Evolutionary conservation across 2,888 invertebrate genomes (phyloP).

Genomic region (Dryococelus australis): DNA sequence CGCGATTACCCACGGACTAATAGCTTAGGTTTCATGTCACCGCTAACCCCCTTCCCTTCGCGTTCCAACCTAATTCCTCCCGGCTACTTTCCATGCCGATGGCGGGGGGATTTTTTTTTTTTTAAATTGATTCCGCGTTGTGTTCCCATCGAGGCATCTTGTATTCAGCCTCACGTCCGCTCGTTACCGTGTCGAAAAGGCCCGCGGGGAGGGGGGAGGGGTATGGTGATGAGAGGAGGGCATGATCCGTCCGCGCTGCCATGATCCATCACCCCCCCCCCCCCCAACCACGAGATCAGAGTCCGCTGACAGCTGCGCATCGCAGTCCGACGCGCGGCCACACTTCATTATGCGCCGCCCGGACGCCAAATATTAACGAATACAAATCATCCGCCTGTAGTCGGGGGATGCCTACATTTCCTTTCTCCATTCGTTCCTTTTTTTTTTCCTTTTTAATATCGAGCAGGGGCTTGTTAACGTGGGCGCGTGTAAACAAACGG

Average conservation of each 20-base stretch:
- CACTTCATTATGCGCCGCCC: background rate
- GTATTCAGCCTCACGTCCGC: background rate
- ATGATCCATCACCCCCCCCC: background rate
- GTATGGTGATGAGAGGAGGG: background rate
- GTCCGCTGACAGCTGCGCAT: background rate
- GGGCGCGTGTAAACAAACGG: background rate
- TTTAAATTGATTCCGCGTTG: background rate
- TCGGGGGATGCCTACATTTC: slow-evolving; percentile 4
- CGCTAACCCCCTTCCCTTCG: background rate
- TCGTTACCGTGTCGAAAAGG: background rate
- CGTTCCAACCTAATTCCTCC: background rate
- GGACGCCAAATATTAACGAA: background rate
- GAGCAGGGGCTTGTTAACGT: background rate
- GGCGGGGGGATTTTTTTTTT: background rate
- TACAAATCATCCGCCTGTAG: background rate
- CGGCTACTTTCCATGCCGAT: background rate
- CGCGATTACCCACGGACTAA: background rate
- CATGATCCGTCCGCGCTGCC: background rate
- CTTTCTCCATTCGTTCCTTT: background rate
- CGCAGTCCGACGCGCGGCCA: background rate
- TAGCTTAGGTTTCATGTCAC: background rate
- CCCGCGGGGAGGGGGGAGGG: background rate
- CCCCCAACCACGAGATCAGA: background rate
- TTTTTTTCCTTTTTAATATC: background rate
- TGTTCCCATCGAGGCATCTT: slow-evolving; percentile 16